Evolutionary conservation across 2,888 invertebrate genomes (phyloP).

Genomic region (Macrophya alboannulata): DNA sequence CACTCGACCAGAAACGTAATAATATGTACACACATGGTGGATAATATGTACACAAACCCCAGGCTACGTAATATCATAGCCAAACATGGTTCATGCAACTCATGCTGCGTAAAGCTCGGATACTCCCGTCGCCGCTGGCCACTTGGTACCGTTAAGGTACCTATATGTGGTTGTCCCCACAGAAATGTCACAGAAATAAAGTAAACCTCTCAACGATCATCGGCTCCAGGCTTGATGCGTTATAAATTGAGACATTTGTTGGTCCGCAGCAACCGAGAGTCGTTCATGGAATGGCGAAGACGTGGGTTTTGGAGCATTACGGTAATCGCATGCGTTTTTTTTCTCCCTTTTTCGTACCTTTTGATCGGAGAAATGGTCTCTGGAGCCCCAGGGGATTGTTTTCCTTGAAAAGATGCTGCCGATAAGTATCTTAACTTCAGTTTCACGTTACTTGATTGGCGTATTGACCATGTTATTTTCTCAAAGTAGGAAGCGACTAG

Average conservation of each 20-base stretch:
- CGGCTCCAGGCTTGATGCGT: constrained; percentile 18
- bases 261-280: background rate
- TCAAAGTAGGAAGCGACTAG: background rate
- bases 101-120: constrained; percentile 15
- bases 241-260: constrained; percentile 53
- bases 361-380: background rate
- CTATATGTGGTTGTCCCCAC: background rate
- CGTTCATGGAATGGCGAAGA: constrained; percentile 7
- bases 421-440: background rate
- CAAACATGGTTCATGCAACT: constrained; percentile 53
- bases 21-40: constrained; percentile 52
- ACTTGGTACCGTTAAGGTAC: constrained; percentile 22
- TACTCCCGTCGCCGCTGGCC: constrained; percentile 8
- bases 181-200: constrained; percentile 10
- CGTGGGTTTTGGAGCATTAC: background rate
- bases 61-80: constrained; percentile 54
- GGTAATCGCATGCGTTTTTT: constrained; percentile 23
- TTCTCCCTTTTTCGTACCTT: background rate
- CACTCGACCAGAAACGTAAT: constrained; percentile 17
- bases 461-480: background rate
- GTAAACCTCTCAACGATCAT: background rate
- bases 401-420: background rate
- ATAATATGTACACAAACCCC: constrained; percentile 53
- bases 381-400: background rate
- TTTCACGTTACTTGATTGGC: background rate